Evolutionary conservation across 2,797 vertebrate genomes (phyloP), one percentile per base, ranked within the genome.

Genomic region (Danio kyathit): DNA sequence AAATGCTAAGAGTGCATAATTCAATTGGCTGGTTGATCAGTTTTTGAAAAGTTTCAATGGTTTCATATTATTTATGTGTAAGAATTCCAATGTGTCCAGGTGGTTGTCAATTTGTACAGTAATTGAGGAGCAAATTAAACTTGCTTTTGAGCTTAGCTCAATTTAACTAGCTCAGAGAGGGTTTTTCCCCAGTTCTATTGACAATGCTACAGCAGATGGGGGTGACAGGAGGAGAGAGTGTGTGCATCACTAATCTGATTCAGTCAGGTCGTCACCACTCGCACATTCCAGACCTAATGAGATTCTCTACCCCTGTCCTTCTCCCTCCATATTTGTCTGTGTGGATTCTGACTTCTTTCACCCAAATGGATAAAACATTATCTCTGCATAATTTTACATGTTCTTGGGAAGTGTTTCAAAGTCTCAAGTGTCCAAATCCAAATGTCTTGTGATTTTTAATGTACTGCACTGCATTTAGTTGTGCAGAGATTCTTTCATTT

Each of bases 241-340:
- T 92, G 90, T 91, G 88, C 90, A 91, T 92, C 46, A 81, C 88
- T 92, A 90, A 92, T 92, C 88, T 84, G 79, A 81, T 88, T 75
- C 87, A 71, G 76, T 70, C 57, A 79, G 57, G 65, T 70, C 29
- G 52, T 79, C 76, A 69, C 54, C 44, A 40, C 66, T 79, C 54
- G 61, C 73, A 63, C 59, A 49, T 49, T 71, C 66, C 66, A 79
- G 66, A 79, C 17, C 60, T 76, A 71, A 57, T 66, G 60, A 59
- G 43, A 66, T 46, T 66, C 75, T 61, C 9, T 49, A 63, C 67
- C 69, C 73, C 71, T 66, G 61, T 82, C 67, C 29, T 40, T 74
- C 54, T 75, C 56, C 19, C 52, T 38, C 69, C 49, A 48, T 44
- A 56, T 66, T 40, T 65, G 57, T 65, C 67, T 46, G 38, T 52